Base-by-base conservation (phyloP, 2,888 invertebrate species). In the Heliconius hortense region DNA sequence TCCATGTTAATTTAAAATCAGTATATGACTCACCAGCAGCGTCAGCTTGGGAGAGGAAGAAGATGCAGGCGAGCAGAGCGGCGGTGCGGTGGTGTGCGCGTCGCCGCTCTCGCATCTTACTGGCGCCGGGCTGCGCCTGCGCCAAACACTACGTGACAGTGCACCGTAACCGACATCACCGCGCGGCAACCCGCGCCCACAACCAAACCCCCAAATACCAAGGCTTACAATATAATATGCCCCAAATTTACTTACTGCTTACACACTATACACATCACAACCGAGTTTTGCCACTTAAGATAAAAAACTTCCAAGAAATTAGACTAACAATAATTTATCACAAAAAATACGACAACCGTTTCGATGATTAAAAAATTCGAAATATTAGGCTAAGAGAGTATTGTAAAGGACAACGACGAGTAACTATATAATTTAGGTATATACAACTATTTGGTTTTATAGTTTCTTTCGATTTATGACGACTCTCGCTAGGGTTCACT, bases 341-440 rank as follows among this genome's bases (percentile, higher is more conserved):
- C 93, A 93, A 93, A 93, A 83, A 93, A 93, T 92, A 93, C 93
- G 93, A 94, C 93, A 94, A 93, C 94, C 93, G 91, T 89, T 93
- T 93, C 93, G 93, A 92, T 93, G 92, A 88, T 85, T 80, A 90
- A 91, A 91, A 88, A 84, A 86, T 90, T 88, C 87, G 86, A 89
- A 91, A 90, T 89, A 84, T 78, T 79, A 79, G 70, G 73, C 77
- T 81, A 79, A 79, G 71, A 81, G 77, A 81, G 77, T 77, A 80
- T 82, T 83, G 81, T 84, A 84, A 84, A 85, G 91, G 90, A 91
- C 89, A 87, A 90, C 86, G 88, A 88, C 81, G 80, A 82, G 81
- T 81, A 81, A 80, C 76, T 81, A 80, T 82, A 77, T 76, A 78
- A 79, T 77, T 80, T 82, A 83, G 24, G 66, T 66, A 66, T 82